These are phyloP conservation scores for Cottoperca gobio DNA, from an alignment of 2,797 vertebrate species.

Conservation along the genomic window DNA sequence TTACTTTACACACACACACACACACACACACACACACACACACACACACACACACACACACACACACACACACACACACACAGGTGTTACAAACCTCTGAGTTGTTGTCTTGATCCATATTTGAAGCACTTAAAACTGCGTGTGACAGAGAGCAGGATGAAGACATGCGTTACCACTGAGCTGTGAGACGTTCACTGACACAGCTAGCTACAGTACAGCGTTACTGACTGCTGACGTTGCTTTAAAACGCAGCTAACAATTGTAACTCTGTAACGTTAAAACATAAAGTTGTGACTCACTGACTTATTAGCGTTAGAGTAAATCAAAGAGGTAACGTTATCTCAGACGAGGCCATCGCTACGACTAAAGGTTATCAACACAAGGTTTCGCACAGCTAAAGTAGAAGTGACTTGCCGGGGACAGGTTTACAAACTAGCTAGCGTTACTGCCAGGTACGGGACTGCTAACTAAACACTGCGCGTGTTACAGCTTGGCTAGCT, in stretches of 20 bases:
- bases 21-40: not conserved
- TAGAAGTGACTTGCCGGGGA: not conserved
- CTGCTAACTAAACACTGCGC: conserved; percentile 15
- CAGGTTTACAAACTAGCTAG: conserved; percentile 8
- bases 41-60: not conserved
- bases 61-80: not conserved
- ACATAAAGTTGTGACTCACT: not conserved
- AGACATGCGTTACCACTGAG: not conserved
- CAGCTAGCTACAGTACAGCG: not conserved
- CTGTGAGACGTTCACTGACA: conserved; percentile 50
- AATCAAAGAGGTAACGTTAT: not conserved
- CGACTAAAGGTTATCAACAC: not conserved
- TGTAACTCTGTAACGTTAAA: not conserved
- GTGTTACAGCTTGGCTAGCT: conserved; percentile 44
- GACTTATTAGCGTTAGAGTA: not conserved
- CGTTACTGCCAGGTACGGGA: conserved; percentile 27
- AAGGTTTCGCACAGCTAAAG: not conserved
- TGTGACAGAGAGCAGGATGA: conserved; percentile 34
- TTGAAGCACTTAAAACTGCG: conserved; percentile 51
- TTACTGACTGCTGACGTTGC: conserved; percentile 66
- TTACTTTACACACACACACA: no score
- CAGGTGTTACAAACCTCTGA: conserved; percentile 77
- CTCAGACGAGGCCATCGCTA: not conserved
- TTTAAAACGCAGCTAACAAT: conserved; percentile 28
- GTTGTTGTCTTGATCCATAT: conserved; percentile 85